Percentiles rank a stretch among this genome's conserved stretches.
Conservation (phyloP, 2,888 invertebrate species). For the Caenorhabditis sp. region DNA sequence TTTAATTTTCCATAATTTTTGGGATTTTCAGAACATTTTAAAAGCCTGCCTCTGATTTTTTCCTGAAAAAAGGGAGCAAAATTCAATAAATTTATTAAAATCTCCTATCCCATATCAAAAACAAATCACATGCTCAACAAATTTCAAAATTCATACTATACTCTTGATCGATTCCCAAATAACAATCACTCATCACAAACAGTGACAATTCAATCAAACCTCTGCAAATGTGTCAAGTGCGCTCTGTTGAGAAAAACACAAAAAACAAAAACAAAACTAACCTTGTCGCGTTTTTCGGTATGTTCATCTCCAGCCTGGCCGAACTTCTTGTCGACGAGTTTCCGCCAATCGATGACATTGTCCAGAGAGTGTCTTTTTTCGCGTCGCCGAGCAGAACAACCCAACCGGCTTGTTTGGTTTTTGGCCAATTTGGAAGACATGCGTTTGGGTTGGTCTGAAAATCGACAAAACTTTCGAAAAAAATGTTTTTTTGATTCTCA, state of each 20-base stretch:
- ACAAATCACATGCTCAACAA: not conserved
- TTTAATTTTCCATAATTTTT: too few species aligned
- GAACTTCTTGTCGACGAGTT: conserved; percentile 11
- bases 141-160: conserved; percentile 27
- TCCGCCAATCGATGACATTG: conserved; percentile 12
- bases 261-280: not conserved
- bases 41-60: too few species aligned
- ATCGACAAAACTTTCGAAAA: not conserved
- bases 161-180: conserved; percentile 67
- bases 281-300: conserved; percentile 34
- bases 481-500: not conserved
- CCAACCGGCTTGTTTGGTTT: conserved; percentile 95
- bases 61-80: too few species aligned
- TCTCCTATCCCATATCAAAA: not conserved
- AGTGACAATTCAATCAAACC: conserved; percentile 48
- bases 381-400: conserved; percentile 83
- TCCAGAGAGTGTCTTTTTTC: conserved; percentile 79
- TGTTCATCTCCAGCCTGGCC: conserved; percentile 32
- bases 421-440: conserved; percentile 86
- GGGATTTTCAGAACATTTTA: too few species aligned
- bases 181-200: conserved; percentile 62
- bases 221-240: too few species aligned
- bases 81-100: too few species aligned
- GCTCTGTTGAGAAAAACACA: too few species aligned
- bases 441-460: conserved; percentile 72